These are phyloP conservation scores for Drosophila nigromelanica DNA, from an alignment of 1,140 invertebrate species.

Conservation along the genomic window DNA sequence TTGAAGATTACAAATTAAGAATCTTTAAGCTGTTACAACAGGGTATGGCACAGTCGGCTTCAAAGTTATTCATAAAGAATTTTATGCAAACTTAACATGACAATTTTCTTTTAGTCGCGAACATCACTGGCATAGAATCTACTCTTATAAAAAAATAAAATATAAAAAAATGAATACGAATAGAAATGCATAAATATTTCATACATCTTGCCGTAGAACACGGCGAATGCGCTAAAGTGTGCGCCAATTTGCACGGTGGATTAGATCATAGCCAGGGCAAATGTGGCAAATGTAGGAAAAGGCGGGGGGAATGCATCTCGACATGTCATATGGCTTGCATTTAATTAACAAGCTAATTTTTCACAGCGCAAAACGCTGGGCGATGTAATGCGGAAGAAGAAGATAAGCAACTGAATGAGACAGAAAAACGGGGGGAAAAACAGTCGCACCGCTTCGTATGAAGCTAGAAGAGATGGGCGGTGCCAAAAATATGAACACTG, in stretches of 20 bases:
- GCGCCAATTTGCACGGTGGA: conserved; percentile 70
- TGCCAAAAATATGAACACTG: conserved; percentile 63
- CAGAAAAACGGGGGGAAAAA: not conserved
- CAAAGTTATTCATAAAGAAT: conserved; percentile 60
- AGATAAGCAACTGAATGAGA: not conserved
- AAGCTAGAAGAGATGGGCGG: conserved; percentile 17
- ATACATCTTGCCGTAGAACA: conserved; percentile 45
- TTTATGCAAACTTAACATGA: conserved; percentile 76
- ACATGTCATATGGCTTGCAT: conserved; percentile 78
- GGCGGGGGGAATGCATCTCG: conserved; percentile 5
- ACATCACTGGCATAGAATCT: conserved; percentile 23
- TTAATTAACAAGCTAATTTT: conserved; percentile 82
- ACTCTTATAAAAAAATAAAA: conserved; percentile 6
- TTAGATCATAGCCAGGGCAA: conserved; percentile 60
- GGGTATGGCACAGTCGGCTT: conserved; percentile 29
- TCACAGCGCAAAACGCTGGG: conserved; percentile 71
- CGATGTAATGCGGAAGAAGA: conserved; percentile 34
- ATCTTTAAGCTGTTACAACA: not conserved
- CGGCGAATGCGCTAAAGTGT: conserved; percentile 72
- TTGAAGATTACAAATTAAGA: too few relatives aligned
- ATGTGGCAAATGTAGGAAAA: not conserved
- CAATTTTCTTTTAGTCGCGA: conserved; percentile 50
- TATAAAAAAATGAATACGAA: conserved; percentile 12
- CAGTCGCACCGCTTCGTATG: not conserved
- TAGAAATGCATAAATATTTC: conserved; percentile 36